These are phyloP conservation scores for Frankliniella fusca DNA, from an alignment of 2,888 invertebrate species.

Conservation along the genomic window DNA sequence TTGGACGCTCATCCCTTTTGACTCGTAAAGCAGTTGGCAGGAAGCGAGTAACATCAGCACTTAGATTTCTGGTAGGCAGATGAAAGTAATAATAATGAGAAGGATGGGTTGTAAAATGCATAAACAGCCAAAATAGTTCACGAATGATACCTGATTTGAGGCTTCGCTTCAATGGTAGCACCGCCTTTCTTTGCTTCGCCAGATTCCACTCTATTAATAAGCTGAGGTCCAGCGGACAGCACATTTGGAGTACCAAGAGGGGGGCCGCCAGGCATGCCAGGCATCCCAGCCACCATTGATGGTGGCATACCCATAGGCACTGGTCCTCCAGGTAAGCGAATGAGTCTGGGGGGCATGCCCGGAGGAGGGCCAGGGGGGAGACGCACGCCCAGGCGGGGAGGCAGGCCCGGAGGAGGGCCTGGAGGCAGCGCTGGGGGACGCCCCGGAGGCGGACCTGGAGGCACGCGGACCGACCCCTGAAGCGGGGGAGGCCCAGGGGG, in stretches of 20 bases:
- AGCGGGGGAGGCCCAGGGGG: slow-evolving; percentile 50
- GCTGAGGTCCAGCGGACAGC: slow-evolving; percentile 74
- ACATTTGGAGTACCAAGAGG: slow-evolving; percentile 60
- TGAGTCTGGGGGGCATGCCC: slow-evolving; percentile 43
- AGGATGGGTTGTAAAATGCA: neutral
- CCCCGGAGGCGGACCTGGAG: slow-evolving; percentile 55
- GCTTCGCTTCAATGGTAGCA: slow-evolving; percentile 85
- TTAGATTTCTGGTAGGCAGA: slow-evolving; percentile 61
- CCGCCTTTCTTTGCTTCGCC: slow-evolving; percentile 47
- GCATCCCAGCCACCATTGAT: slow-evolving; percentile 32
- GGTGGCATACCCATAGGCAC: slow-evolving; percentile 35
- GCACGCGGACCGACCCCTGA: slow-evolving; percentile 49
- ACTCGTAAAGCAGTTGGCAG: slow-evolving; percentile 89
- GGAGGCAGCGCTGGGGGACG: slow-evolving; percentile 50
- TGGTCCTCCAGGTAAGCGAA: slow-evolving; percentile 37
- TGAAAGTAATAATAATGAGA: slow-evolving; percentile 28
- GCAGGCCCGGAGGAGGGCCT: slow-evolving; percentile 60
- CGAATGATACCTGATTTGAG: slow-evolving; percentile 67
- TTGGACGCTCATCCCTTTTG: slow-evolving; percentile 73
- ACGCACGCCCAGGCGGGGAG: slow-evolving; percentile 59
- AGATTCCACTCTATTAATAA: slow-evolving; percentile 61
- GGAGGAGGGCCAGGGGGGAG: slow-evolving; percentile 65
- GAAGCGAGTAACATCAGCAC: slow-evolving; percentile 92
- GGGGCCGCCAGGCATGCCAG: slow-evolving; percentile 56
- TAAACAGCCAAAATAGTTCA: neutral